phyloP scores from a whole-genome alignment of 2,113 vertebrate species.

The Petrocephalus zakoni region DNA sequence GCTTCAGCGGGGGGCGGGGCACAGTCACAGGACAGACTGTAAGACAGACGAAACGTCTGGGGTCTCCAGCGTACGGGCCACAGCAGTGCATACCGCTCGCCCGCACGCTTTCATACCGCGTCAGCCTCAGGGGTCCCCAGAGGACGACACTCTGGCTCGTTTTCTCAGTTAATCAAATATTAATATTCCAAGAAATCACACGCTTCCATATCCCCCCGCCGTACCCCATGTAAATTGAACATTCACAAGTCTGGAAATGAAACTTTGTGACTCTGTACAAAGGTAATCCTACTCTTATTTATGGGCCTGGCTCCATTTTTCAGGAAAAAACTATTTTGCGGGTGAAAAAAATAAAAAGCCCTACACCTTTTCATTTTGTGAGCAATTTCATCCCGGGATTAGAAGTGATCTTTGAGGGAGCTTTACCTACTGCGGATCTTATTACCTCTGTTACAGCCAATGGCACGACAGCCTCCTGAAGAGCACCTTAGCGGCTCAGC shows the following conservation, averaged over 20 bases:
- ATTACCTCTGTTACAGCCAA: constrained; percentile 11
- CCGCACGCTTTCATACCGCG: neutral
- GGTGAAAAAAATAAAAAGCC: neutral
- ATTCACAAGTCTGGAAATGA: neutral
- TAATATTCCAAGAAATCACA: constrained; percentile 8
- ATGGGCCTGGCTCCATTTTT: neutral
- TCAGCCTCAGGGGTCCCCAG: neutral
- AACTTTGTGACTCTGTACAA: neutral
- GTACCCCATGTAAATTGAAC: neutral
- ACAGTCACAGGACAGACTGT: neutral
- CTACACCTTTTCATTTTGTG: neutral
- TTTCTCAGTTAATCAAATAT: constrained; percentile 4
- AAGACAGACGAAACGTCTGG: neutral
- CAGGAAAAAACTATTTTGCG: neutral
- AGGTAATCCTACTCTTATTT: neutral
- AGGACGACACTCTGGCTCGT: neutral
- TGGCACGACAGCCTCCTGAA: neutral
- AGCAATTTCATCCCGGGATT: constrained; percentile 9
- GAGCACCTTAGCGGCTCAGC: neutral
- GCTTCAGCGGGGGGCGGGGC: neutral
- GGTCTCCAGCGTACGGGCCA: neutral
- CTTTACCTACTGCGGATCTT: neutral
- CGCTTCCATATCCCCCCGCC: neutral
- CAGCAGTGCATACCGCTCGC: neutral
- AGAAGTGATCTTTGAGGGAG: neutral